Conservation (phyloP, 2,113 vertebrate genomes). For the Ciconia maguari region DNA sequence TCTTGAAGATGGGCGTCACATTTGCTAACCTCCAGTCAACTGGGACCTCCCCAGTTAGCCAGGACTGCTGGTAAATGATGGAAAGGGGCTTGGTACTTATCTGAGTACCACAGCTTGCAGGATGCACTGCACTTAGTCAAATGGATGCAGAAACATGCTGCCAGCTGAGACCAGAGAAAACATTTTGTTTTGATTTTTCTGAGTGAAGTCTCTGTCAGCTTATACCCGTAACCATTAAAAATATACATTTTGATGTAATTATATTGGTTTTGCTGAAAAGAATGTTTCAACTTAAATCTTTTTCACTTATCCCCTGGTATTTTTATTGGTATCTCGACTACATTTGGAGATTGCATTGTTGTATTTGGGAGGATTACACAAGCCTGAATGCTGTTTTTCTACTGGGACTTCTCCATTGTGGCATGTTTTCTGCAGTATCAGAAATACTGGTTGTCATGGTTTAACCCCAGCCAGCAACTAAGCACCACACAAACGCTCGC, state of each 20-base stretch:
- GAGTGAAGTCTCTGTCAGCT: neutral
- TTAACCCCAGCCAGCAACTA: too few species aligned
- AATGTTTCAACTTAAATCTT: neutral
- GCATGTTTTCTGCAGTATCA: neutral
- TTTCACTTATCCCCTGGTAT: neutral
- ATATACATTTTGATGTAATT: neutral
- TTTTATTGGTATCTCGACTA: neutral
- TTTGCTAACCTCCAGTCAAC: too few species aligned
- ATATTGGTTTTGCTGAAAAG: neutral
- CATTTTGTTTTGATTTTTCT: neutral
- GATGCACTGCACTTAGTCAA: neutral
- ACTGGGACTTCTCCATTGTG: neutral
- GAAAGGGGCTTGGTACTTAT: neutral
- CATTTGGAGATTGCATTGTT: neutral
- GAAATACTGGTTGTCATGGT: neutral
- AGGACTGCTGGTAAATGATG: too few species aligned
- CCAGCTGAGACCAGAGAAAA: neutral
- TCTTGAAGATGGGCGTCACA: too few species aligned
- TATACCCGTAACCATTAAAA: neutral
- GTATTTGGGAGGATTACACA: neutral
- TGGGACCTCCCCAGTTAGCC: too few species aligned
- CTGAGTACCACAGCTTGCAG: neutral
- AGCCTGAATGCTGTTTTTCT: neutral
- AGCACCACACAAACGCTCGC: too few species aligned
- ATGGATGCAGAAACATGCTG: neutral